Evolutionary conservation across 2,888 invertebrate genomes (phyloP), one percentile per base, ranked within the genome.

Genomic region (Drosophila birchii): DNA sequence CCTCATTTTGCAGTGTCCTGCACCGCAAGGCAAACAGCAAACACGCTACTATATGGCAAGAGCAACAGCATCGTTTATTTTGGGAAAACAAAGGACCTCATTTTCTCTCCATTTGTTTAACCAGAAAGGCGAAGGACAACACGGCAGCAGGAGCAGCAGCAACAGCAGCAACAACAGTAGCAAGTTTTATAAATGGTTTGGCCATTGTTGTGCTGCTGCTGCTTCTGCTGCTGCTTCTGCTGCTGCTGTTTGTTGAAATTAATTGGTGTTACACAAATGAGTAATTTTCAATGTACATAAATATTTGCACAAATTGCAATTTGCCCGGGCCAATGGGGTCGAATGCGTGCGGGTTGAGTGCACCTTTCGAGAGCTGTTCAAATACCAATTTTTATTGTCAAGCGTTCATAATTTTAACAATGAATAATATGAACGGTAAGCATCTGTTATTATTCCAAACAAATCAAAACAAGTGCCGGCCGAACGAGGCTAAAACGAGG

Each of bases 371-470:
- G 90, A 71, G 89, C 87, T 88, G 86, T 70, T 80, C 85, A 90
- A 90, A 88, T 76, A 85, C 78, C 68, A 81, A 80, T 86, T 86
- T 90, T 86, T 87, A 89, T 91, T 90, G 90, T 91, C 89, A 90
- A 91, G 89, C 90, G 90, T 90, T 90, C 89, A 91, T 91, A 91
- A 90, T 90, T 91, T 88, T 76, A 86, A 90, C 90, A 90, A 91
- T 90, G 90, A 90, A 90, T 90, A 90, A 91, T 90, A 90, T 81
- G 86, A 83, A 85, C 84, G 84, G 88, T 82, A 90, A 87, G 91
- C 91, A 91, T 91, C 91, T 91, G 91, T 90, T 91, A 90, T 90
- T 91, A 91, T 91, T 91, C 90, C 91, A 91, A 91, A 91, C 91
- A 91, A 91, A 91, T 91, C 91, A 91, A 91, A 91, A 91, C 91